Base-by-base conservation (phyloP, 2,888 invertebrate species). In the Drosophila greeni region DNA sequence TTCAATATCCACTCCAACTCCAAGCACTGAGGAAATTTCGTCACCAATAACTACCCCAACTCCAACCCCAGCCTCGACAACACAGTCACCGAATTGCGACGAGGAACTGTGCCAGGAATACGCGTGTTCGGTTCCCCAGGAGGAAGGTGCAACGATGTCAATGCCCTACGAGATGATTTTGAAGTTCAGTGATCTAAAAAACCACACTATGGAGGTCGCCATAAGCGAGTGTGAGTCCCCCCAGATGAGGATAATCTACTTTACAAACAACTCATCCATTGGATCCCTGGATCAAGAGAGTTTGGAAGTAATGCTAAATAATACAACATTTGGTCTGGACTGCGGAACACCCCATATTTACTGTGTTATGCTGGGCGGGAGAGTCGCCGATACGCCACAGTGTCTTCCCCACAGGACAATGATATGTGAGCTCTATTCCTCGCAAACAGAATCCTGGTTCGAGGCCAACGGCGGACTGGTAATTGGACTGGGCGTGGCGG, bases 381-480 rank as follows among this genome's bases (percentile, higher is more conserved):
- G 12, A 3, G 23, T 4, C 6, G 68, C 76, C 4, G 76, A 84
- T 5, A 82, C 86, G 8, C 75, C 83, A 3, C 78, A 85, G 47
- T 87, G 87, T 29, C 74, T 59, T 1, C 76, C 87, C 0, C 72
- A 83, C 45, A 72, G 57, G n/a, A 78, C 78, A 11, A 23, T 43
- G 26, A 1, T 26, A 1, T 84, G 78, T 14, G 11, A 24, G 7
- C 1, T 4, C 1, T 6, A n/a, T 2, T 6, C 55, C 9, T 20
- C 14, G 29, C 29, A 18, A 29, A 5, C 31, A n/a, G 33, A 16
- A 0, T 54, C 68, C n/a, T 87, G 87, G 87, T 62, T 85, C 5
- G 48, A 52, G 6, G 40, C 16, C 0, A 43, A 74, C 9, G 70
- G 39, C 5, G 55, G 62, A 0, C 18, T 82, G 0, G 66, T 80